Base-by-base conservation (phyloP, 2,888 invertebrate genomes). In the Oligia latruncula region DNA sequence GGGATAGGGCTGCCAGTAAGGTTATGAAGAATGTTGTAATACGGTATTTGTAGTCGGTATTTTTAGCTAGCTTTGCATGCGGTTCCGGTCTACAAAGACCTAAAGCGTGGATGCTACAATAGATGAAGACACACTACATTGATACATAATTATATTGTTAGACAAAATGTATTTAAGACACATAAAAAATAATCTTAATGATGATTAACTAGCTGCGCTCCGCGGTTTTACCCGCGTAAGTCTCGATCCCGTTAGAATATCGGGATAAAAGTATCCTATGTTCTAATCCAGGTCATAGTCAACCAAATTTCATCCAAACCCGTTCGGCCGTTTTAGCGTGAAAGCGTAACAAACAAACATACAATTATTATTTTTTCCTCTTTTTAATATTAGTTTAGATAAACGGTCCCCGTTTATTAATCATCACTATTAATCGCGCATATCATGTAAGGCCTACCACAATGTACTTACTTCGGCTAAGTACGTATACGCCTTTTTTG, bases 1-100 rank as follows among this genome's bases (percentile, higher is more conserved):
- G 87, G 87, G 86, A 75, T 89, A 95, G 94, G 95, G 95, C 82
- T 95, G 93, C 35, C 82, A 75, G n/a, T 40, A 15, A 40, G 1
- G 15, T 29, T 72, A 49, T 43, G 13, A 70, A 49, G 15, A 35
- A 64, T 68, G 9, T 82, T 65, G 2, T 66, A 67, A 60, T 52
- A 74, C 9, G 17, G 3, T 20, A 20, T 35, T n/a, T n/a, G 6
- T 35, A 35, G 52, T n/a, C 4, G 9, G 13, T 5, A 17, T 46
- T 71, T 35, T 23, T 20, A 20, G 20, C 20, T 62, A 20, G 43
- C 6, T 43, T 52, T 46, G 43, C 43, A 43, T 43, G 43, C 43
- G 1, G 46, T 46, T 46, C 11, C 2, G 11, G 0, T 64, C 20
- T 58, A 29, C 0, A 15, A 52, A 55, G 9, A 11, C 15, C 15